Conservation (phyloP, 2,113 vertebrate species). For the Mionectes macconnelli region DNA sequence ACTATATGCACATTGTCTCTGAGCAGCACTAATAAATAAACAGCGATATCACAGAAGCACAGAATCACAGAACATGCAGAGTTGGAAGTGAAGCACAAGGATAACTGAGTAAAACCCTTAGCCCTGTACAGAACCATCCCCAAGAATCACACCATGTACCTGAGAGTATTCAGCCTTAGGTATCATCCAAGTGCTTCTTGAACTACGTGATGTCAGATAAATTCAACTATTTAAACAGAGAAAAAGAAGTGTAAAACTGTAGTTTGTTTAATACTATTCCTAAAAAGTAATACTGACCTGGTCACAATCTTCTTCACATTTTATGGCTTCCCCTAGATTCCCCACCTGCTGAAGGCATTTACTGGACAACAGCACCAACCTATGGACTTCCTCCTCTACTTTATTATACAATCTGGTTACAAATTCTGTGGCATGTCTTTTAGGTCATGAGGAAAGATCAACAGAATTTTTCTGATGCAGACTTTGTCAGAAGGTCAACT, state of each 20-base stretch:
- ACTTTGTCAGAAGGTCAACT: not conserved
- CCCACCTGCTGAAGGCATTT: not conserved
- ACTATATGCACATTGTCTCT: not conserved
- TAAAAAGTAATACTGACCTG: not conserved
- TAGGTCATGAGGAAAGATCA: not conserved
- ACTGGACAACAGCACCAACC: not conserved
- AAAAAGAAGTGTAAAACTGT: not conserved
- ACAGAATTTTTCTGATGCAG: not conserved
- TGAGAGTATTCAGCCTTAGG: not conserved
- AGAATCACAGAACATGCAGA: not conserved
- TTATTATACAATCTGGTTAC: not conserved
- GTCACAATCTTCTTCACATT: not conserved
- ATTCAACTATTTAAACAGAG: not conserved
- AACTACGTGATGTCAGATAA: rapidly evolving
- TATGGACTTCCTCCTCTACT: not conserved
- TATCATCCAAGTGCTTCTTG: not conserved
- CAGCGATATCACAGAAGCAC: rapidly evolving
- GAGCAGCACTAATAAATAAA: not conserved
- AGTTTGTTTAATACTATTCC: not conserved
- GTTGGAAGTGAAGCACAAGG: not conserved
- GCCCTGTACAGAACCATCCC: not conserved
- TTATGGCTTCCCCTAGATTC: not conserved
- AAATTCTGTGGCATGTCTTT: not conserved
- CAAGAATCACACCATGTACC: not conserved
- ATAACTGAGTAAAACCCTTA: not conserved